Evolutionary conservation across 2,797 vertebrate species (phyloP).

Genomic region (Vireo griseus): DNA sequence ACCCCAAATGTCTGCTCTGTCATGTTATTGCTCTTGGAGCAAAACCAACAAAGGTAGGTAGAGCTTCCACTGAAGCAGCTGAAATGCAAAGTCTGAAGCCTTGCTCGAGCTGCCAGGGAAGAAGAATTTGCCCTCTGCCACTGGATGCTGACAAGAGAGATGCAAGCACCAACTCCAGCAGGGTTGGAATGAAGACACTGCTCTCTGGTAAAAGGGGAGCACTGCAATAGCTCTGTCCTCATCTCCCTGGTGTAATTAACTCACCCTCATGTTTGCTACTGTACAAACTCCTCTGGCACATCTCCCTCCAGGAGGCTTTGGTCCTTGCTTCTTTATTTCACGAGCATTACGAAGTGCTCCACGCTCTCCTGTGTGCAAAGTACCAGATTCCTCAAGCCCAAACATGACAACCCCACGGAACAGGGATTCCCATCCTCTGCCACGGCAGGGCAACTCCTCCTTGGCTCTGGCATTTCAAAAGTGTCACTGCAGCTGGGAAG

Average conservation of each 20-base stretch:
- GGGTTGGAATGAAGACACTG: background rate
- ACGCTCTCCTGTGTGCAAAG: background rate
- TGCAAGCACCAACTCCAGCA: background rate
- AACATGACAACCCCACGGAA: background rate
- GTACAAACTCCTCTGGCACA: background rate
- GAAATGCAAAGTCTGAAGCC: background rate
- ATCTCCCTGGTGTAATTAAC: background rate
- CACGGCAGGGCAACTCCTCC: background rate
- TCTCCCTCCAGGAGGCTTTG: background rate
- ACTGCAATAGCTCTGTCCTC: background rate
- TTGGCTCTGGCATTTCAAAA: background rate
- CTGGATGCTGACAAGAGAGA: background rate
- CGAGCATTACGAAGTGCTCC: background rate
- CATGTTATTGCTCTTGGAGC: background rate
- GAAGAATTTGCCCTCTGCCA: background rate
- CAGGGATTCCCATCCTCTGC: fast-evolving
- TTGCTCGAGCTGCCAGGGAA: background rate
- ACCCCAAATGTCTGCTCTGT: background rate
- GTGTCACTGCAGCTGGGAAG: background rate
- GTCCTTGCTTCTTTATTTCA: background rate
- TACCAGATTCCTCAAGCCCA: background rate
- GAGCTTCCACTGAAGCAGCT: background rate
- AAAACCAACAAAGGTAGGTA: background rate
- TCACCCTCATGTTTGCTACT: background rate
- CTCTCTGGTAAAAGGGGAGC: background rate